phyloP scores from a whole-genome alignment of 2,113 vertebrate genomes.

The Rhea pennata region DNA sequence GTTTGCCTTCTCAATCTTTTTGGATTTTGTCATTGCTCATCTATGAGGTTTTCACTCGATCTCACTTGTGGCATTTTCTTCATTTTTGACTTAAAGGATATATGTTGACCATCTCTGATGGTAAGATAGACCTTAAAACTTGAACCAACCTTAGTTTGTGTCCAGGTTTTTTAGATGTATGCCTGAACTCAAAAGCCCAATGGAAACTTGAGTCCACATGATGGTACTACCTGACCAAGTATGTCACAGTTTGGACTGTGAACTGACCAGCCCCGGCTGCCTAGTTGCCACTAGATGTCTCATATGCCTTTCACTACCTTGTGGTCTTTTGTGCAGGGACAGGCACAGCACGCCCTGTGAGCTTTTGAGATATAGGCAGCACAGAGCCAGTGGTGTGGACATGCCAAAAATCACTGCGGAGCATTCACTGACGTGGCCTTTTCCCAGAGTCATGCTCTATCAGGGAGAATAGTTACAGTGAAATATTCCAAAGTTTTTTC shows the following conservation, averaged over 20 bases:
- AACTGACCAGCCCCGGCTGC: background rate
- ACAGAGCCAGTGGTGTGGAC: background rate
- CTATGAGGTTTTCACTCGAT: background rate
- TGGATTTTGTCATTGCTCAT: background rate
- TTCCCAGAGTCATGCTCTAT: background rate
- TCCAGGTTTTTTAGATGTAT: background rate
- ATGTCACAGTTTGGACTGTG: background rate
- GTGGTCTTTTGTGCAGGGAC: background rate
- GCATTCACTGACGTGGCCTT: background rate
- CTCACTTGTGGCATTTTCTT: background rate
- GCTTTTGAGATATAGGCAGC: background rate
- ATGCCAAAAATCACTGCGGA: background rate
- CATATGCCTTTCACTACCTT: background rate
- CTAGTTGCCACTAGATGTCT: background rate
- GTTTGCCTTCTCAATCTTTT: background rate
- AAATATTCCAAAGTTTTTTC: background rate
- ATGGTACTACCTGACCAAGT: background rate
- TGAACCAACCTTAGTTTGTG: background rate
- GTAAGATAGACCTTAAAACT: background rate
- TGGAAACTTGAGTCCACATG: background rate
- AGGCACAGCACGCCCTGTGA: background rate
- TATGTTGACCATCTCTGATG: background rate
- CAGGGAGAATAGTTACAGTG: background rate
- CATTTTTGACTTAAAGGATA: background rate
- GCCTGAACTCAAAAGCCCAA: background rate